These are phyloP conservation scores for Melanotaenia nigrans DNA, from an alignment of 2,797 vertebrate species.

Conservation along the genomic window DNA sequence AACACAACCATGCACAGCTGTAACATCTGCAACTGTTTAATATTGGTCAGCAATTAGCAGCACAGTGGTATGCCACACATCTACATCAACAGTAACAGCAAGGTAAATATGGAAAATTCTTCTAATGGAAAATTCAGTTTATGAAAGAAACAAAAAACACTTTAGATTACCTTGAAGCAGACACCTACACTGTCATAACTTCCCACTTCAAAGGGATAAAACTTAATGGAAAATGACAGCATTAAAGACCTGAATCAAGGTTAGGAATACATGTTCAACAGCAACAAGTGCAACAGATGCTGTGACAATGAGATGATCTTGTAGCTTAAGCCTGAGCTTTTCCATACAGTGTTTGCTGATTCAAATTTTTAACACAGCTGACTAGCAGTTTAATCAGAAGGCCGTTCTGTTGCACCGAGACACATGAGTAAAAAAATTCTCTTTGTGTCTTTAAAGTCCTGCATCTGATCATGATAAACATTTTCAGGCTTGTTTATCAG, in stretches of 20 bases:
- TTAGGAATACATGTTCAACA: not conserved
- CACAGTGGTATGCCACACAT: constrained; percentile 47
- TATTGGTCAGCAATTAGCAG: constrained; percentile 59
- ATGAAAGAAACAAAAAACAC: constrained; percentile 51
- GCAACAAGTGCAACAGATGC: constrained; percentile 4
- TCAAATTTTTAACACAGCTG: not conserved
- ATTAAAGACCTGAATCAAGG: constrained; percentile 15
- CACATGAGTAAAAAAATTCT: not conserved
- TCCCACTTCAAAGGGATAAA: constrained; percentile 26
- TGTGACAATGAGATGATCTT: not conserved
- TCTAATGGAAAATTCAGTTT: constrained; percentile 74
- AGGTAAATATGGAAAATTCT: constrained; percentile 75
- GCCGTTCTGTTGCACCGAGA: not conserved
- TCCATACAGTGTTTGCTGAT: not conserved
- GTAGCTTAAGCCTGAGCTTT: not conserved
- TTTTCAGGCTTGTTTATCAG: constrained; percentile 14
- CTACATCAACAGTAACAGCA: constrained; percentile 54
- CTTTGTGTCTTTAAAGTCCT: not conserved
- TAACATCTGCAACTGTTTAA: constrained; percentile 73
- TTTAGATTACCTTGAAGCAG: constrained; percentile 11
- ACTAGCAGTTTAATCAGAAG: not conserved
- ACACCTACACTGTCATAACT: constrained; percentile 23
- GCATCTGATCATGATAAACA: constrained; percentile 9
- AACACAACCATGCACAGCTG: constrained; percentile 41
- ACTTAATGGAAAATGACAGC: constrained; percentile 24